Percentiles rank a stretch among this genome's conserved stretches.
phyloP scores from a whole-genome alignment of 2,797 vertebrate genomes.

The Lates japonicus region DNA sequence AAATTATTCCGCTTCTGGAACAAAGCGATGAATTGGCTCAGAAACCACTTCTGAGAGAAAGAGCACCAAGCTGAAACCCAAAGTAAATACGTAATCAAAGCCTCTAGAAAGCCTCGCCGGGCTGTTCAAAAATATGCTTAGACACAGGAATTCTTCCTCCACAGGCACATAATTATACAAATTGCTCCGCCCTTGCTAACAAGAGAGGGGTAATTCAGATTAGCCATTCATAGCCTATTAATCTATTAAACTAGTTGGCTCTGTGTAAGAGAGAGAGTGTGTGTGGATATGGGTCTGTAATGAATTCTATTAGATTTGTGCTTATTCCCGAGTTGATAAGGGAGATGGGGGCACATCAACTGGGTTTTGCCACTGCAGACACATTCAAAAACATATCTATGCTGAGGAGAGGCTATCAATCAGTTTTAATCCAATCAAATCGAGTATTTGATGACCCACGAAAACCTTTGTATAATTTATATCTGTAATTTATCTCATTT shows the following conservation, averaged over 20 bases:
- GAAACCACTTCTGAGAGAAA: constrained; percentile 74
- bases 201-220: constrained; percentile 85
- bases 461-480: constrained; percentile 57
- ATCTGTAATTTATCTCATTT: constrained; percentile 57
- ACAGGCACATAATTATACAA: constrained; percentile 86
- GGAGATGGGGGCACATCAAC: constrained; percentile 83
- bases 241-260: constrained; percentile 84
- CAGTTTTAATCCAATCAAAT: constrained; percentile 89
- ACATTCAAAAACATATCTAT: constrained; percentile 77
- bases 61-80: constrained; percentile 72
- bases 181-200: constrained; percentile 86
- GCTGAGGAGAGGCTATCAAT: constrained; percentile 85
- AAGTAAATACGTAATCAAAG: constrained; percentile 83
- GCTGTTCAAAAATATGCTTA: constrained; percentile 84
- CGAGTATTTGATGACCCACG: constrained; percentile 80
- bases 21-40: constrained; percentile 85
- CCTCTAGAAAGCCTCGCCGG: constrained; percentile 76
- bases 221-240: constrained; percentile 88
- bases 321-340: constrained; percentile 91
- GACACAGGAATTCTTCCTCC: constrained; percentile 83
- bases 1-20: constrained; percentile 76
- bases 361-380: constrained; percentile 84
- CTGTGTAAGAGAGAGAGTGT: constrained; percentile 64
- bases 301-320: constrained; percentile 91
- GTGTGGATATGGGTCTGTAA: constrained; percentile 75